Evolutionary conservation across 2,888 invertebrate species (phyloP).

Genomic region (Marronus borbonicus): DNA sequence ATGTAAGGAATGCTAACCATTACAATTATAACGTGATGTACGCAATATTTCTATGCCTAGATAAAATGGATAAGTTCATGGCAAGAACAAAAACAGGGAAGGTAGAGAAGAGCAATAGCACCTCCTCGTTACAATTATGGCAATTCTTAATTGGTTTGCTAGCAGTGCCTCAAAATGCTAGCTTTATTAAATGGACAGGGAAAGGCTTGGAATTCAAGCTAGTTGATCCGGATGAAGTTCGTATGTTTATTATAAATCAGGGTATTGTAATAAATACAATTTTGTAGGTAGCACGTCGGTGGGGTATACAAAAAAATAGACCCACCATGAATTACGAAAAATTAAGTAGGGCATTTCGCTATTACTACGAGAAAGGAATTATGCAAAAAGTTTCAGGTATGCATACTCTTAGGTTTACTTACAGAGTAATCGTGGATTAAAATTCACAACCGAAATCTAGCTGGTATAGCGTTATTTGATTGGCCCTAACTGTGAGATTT

Average conservation of each 20-base stretch:
- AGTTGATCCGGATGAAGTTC: constrained; percentile 93
- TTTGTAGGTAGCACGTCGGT: constrained; percentile 88
- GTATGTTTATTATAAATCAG: not conserved
- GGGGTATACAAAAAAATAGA: constrained; percentile 96
- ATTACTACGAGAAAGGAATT: constrained; percentile 97
- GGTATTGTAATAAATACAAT: constrained; percentile 21
- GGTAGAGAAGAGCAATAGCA: constrained; percentile 23
- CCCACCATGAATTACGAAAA: constrained; percentile 99
- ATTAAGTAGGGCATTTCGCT: constrained; percentile 90
- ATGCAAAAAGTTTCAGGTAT: constrained; percentile 97
- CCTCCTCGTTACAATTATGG: constrained; percentile 91
- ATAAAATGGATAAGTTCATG: constrained; percentile 6
- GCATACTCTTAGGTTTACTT: constrained; percentile 48
- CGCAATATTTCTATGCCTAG: constrained; percentile 7
- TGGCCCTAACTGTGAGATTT: too few species aligned
- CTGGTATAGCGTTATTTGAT: too few species aligned
- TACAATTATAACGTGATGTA: not conserved
- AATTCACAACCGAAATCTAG: too few species aligned
- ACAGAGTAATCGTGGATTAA: too few species aligned
- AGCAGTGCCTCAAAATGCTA: constrained; percentile 80
- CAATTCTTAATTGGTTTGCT: constrained; percentile 91
- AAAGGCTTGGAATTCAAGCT: constrained; percentile 95
- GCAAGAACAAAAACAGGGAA: constrained; percentile 11
- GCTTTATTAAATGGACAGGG: constrained; percentile 95
- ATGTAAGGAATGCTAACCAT: constrained; percentile 20